Evolutionary conservation across 1,140 invertebrate species (phyloP), one percentile per base, ranked within the genome.

Genomic region (Drepana arcuata): DNA sequence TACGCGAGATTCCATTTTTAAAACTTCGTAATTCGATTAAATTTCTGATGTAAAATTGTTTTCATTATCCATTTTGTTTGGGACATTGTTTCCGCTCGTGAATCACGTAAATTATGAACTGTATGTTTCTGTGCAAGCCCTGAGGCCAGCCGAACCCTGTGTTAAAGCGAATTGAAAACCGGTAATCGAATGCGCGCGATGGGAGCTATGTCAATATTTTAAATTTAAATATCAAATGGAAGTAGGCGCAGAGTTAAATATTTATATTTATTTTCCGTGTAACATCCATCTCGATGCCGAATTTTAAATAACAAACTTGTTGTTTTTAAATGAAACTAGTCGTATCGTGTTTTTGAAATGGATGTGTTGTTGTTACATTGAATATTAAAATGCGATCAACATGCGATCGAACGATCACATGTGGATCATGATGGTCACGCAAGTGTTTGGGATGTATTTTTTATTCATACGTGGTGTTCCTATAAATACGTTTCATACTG

Each of bases 81-180:
- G 58, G 43, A 65, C 70, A 70, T 73, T 73, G 77, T 78, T 77
- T 75, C 64, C 65, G 64, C 51, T 71, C 48, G 58, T 59, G 69
- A 54, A 60, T 55, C 69, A 62, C 62, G 70, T 81, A 73, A 80
- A 81, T 81, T 81, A 81, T 79, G 66, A 66, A 69, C 72, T 65
- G 61, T 77, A 70, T 77, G 71, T 77, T 74, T 66, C 54, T 53
- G 50, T 62, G 59, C 60, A 65, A 60, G 68, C 68, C 77, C 72
- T 64, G 36, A 51, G 74, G 77, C 70, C 47, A 51, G 59, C 62
- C 68, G 65, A 63, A n/a, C 55, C 58, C 57, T 66, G 46, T 68
- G 68, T 78, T 78, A 79, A 78, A 81, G 69, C 68, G 65, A 73
- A 81, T 77, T 80, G 73, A 80, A 77, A 67, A 72, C 69, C 66